phyloP scores from a whole-genome alignment of 1,140 invertebrate species.

The Rhyzopertha dominica region DNA sequence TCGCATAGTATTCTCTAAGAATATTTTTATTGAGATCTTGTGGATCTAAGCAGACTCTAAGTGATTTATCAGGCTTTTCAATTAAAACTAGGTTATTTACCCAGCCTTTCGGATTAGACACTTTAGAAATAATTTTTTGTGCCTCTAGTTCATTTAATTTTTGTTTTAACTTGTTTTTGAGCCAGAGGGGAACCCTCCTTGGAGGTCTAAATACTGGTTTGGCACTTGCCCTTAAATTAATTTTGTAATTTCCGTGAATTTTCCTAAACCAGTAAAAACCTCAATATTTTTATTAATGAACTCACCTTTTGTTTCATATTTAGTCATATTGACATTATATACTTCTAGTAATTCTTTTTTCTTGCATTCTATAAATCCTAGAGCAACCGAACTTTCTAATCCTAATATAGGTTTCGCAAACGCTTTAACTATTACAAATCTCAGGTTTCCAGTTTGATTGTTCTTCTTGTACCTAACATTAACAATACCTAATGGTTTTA shows the following conservation, averaged over 20 bases:
- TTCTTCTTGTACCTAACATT: too few relatives aligned
- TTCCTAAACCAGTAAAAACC: constrained; percentile 8
- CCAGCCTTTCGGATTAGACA: constrained; percentile 41
- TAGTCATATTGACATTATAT: too few relatives aligned
- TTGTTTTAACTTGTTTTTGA: constrained; percentile 29
- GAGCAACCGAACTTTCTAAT: too few relatives aligned
- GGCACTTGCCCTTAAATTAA: too few relatives aligned
- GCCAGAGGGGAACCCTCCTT: constrained; percentile 28
- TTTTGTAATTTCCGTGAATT: constrained; percentile 2
- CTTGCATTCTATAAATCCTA: too few relatives aligned
- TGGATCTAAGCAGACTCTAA: constrained; percentile 45
- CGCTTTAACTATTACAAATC: too few relatives aligned
- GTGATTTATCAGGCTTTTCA: constrained; percentile 37
- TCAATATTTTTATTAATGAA: constrained; percentile 2
- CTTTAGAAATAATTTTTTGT: constrained; percentile 31
- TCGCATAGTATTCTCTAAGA: constrained; percentile 26
- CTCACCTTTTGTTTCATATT: too few relatives aligned
- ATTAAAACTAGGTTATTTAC: constrained; percentile 42
- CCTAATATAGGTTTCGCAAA: too few relatives aligned
- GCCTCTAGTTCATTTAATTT: constrained; percentile 29
- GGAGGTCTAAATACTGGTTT: constrained; percentile 19
- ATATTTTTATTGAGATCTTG: constrained; percentile 36
- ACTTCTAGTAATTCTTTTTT: too few relatives aligned
- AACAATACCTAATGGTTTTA: too few relatives aligned
- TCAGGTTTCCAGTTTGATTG: too few relatives aligned